Evolutionary conservation across 1,140 invertebrate species (phyloP), one percentile per base, ranked within the genome.

Genomic region (Trialeurodes vaporariorum): DNA sequence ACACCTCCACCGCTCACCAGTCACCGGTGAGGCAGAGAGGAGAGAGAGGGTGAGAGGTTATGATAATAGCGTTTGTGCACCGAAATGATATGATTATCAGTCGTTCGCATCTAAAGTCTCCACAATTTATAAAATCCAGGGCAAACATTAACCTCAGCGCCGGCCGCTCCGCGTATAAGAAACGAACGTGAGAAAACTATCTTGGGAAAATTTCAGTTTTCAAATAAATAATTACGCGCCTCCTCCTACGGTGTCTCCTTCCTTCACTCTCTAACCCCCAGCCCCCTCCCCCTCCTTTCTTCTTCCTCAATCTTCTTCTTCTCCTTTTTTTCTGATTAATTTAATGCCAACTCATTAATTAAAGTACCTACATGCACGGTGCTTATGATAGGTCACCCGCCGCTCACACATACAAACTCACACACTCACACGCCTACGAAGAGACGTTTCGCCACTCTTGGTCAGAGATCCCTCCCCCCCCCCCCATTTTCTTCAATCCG

Each of bases 261-360:
- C n/a, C n/a, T n/a, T n/a, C n/a, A n/a, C n/a, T n/a, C n/a, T n/a
- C n/a, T n/a, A n/a, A n/a, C n/a, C n/a, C n/a, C n/a, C n/a, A n/a
- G n/a, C n/a, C 34, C 34, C 5, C 34, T 49, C 34, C 34, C 34
- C 34, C 34, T 5, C 34, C n/a, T n/a, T n/a, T n/a, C n/a, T n/a
- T n/a, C n/a, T n/a, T n/a, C n/a, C n/a, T 5, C 34, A 17, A 17
- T 49, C 34, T 5, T 5, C 34, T 49, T 17, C 34, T 17, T 49
- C 34, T 5, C 34, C 34, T 5, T 17, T 49, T 49, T 49, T 49
- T n/a, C n/a, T n/a, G n/a, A 49, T 49, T 49, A 49, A 49, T 49
- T 49, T 49, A 49, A 49, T 49, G 34, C 34, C 34, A 49, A 49
- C 34, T 49, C 34, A 49, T 49, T 49, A 49, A 49, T 49, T 49